Evolutionary conservation across 1,140 invertebrate species (phyloP), one percentile per base, ranked within the genome.

Genomic region (Neodiprion virginianus): DNA sequence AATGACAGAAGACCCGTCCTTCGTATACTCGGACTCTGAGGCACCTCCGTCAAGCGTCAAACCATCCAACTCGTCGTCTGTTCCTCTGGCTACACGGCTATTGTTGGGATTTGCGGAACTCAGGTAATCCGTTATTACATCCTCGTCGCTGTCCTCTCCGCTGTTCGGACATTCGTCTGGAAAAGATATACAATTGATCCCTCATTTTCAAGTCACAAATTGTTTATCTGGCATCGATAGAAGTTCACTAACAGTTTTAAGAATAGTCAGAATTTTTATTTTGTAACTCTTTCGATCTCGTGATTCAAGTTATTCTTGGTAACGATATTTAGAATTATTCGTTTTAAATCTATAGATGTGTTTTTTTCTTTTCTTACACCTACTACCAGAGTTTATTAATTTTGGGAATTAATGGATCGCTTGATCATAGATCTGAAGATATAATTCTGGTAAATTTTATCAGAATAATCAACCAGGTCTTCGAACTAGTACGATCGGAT

Each of bases 121-220:
- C 69, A 90, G 79, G 75, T 93, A 93, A 82, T 92, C 91, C 17
- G 91, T 93, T 82, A 93, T 91, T 86, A 93, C 89, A 88, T 93
- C 92, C 79, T 93, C 92, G 81, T 93, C 92, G 79, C 92, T 93
- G 71, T 92, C 91, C 66, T 90, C 91, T 40, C 91, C 91, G 78
- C 91, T 91, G 69, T 90, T 90, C 74, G 89, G 87, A 85, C 90
- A 90, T 79, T 91, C 90, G 85, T 91, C 90, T 91, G 81, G 8
- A 86, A 84, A 79, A 68, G 76, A 71, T 12, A 69, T 5, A 12
- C 12, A 73, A 21, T 14, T 69, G 17, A 69, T 23, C 12, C 12
- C 12, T 17, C 17, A 17, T 17, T 12, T 14, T 69, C 23, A 28
- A 1, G 2, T 21, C 12, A 65, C 61, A 17, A 14, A 65, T 21